Conservation (phyloP, 1,140 invertebrate genomes). For the Platyscapa corneri region DNA sequence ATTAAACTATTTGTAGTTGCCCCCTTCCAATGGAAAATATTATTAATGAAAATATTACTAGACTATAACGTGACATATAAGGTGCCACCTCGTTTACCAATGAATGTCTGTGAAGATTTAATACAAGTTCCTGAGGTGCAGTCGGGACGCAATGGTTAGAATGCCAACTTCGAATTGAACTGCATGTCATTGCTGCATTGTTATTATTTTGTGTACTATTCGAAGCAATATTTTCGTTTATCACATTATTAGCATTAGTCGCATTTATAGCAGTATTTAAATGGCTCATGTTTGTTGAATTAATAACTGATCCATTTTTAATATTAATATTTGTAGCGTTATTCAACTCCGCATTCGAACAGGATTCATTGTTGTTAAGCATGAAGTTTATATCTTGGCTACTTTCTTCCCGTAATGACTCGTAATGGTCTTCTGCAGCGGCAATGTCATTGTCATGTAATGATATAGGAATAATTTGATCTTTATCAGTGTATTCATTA, state of each 20-base stretch:
- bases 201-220: constrained; percentile 67
- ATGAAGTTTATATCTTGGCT: background rate
- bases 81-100: constrained; percentile 4
- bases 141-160: constrained; percentile 17
- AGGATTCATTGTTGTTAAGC: constrained; percentile 57
- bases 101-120: constrained; percentile 46
- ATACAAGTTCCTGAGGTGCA: constrained; percentile 37
- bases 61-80: background rate
- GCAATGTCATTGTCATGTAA: constrained; percentile 50
- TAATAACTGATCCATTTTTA: constrained; percentile 73
- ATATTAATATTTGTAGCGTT: constrained; percentile 77
- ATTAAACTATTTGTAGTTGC: too few relatives aligned
- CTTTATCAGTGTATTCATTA: constrained; percentile 56
- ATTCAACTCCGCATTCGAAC: constrained; percentile 73
- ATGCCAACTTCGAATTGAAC: constrained; percentile 29
- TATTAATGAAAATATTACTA: too few relatives aligned
- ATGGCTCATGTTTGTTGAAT: constrained; percentile 65
- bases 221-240: constrained; percentile 72
- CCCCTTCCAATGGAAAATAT: background rate
- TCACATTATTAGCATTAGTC: constrained; percentile 70
- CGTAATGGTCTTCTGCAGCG: constrained; percentile 32
- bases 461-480: background rate
- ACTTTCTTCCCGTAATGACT: constrained; percentile 29
- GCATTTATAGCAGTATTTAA: constrained; percentile 68
- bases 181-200: background rate